Conservation (phyloP, 1,140 invertebrate genomes). For the Sarcophaga bullata region DNA sequence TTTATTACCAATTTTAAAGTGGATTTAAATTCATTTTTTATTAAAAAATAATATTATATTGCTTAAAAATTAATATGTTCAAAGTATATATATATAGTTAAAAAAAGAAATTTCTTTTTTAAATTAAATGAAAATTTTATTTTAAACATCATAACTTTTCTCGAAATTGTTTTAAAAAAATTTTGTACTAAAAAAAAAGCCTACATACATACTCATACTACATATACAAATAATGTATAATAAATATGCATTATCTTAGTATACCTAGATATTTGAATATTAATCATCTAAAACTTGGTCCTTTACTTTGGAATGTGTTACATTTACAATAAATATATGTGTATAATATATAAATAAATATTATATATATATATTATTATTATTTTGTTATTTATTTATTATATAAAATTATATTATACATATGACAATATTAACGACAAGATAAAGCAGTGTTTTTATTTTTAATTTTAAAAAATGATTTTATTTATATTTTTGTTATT, state of each 20-base stretch:
- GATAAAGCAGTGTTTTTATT: slow-evolving; percentile 31
- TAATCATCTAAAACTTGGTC: slow-evolving; percentile 25
- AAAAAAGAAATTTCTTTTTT: no score
- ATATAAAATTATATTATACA: neutral
- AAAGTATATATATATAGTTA: no score
- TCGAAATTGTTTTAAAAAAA: neutral
- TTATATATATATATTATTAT: neutral
- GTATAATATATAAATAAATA: no score
- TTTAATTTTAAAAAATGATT: neutral
- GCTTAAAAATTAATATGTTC: no score
- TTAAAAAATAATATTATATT: no score
- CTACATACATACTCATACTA: neutral
- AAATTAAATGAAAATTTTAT: no score
- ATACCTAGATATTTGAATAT: no score
- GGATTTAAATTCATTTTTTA: no score
- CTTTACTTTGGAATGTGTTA: slow-evolving; percentile 35
- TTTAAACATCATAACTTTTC: no score
- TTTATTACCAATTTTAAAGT: no score
- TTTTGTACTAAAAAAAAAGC: slow-evolving; percentile 21
- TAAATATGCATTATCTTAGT: no score
- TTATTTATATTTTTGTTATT: neutral
- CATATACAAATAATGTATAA: no score
- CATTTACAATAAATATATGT: neutral
- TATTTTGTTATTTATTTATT: slow-evolving; percentile 4
- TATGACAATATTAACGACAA: slow-evolving; percentile 25